Base-by-base conservation (phyloP, 2,797 vertebrate species). In the Tangara arthus region DNA sequence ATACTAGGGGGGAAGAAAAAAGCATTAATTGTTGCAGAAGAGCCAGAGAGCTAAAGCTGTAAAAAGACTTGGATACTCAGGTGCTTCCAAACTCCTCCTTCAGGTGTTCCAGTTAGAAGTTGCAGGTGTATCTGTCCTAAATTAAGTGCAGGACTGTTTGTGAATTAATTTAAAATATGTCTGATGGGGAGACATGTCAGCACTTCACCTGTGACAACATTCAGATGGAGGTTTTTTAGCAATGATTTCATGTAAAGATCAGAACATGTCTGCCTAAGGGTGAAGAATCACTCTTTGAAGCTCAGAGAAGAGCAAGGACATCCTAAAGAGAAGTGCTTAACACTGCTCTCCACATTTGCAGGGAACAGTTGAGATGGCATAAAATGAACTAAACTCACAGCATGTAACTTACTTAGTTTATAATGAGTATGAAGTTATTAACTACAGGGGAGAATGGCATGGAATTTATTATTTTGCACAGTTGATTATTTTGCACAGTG, bases 401-500 rank as follows among this genome's bases (percentile, higher is more conserved):
- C 32, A 11, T 42, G 56, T 75, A 68, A 92, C 63, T 89, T 60
- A 92, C 65, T 87, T 60, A 23, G 77, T 94, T 97, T 91, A 75
- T 95, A 94, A 96, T 93, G 75, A 84, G 70, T 83, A 96, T 94
- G 55, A 89, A 79, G 85, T 96, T 96, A 96, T 87, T 93, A 97
- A 61, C 69, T 49, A 4, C 65, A 95, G 91, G 81, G 90, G 73
- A 96, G 88, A 95, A 93, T 85, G 82, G 34, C 71, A 66, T 72
- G 57, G 87, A 85, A 81, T 96, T 96, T 78, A 88, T 90, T 96
- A 72, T 95, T 96, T 93, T 96, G 82, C 55, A 60, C 59, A 39
- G 50, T 72, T 97, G 86, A 92, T 93, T 97, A 76, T 96, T 96
- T 91, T 95, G 79, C 63, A 59, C 78, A 68, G 57, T 76, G 87